phyloP scores from a whole-genome alignment of 2,888 invertebrate genomes.

The Escarpia spicata region DNA sequence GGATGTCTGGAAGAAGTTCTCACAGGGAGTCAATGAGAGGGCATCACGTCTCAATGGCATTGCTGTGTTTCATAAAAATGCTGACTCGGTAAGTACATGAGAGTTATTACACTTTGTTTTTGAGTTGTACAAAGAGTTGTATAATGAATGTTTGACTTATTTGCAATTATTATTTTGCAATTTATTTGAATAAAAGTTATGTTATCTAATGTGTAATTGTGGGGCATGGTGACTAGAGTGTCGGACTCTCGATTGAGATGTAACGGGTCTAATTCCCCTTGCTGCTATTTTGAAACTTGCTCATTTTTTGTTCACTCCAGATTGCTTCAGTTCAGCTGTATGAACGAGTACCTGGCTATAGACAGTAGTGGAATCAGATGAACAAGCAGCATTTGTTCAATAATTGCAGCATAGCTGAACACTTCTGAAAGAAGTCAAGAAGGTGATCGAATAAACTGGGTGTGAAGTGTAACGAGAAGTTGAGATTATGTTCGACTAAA shows the following conservation, averaged over 20 bases:
- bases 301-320: too few relatives aligned
- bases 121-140: background rate
- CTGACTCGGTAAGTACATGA: slow-evolving; percentile 51
- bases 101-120: background rate
- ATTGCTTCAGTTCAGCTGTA: too few relatives aligned
- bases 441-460: background rate
- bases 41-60: slow-evolving; percentile 80
- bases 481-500: too few relatives aligned
- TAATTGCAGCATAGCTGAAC: background rate
- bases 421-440: background rate
- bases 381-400: too few relatives aligned
- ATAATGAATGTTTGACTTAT: background rate
- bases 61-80: slow-evolving; percentile 79
- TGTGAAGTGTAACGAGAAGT: slow-evolving; percentile 2
- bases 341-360: too few relatives aligned
- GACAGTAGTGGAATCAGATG: too few relatives aligned
- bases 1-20: slow-evolving; percentile 76
- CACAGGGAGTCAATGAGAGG: slow-evolving; percentile 79
- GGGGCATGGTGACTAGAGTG: too few relatives aligned
- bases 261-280: too few relatives aligned
- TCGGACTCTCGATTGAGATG: too few relatives aligned
- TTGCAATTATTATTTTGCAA: background rate
- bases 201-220: background rate
- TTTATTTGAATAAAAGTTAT: background rate
- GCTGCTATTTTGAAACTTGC: too few relatives aligned